These are phyloP conservation scores for Drosophila mimica DNA, from an alignment of 2,888 invertebrate species.

Conservation along the genomic window DNA sequence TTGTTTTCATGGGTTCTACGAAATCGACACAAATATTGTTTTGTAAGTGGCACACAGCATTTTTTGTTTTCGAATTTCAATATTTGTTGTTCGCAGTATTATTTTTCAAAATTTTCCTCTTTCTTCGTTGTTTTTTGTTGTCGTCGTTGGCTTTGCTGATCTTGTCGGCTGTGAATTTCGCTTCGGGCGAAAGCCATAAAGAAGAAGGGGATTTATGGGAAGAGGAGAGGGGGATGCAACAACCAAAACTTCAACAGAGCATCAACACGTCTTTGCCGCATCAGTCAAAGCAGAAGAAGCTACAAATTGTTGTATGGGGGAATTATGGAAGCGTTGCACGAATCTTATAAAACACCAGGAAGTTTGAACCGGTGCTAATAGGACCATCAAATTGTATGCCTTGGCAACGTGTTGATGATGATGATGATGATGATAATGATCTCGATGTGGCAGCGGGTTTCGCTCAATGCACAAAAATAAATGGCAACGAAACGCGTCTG, in stretches of 20 bases:
- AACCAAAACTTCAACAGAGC: background rate
- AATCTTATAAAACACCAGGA: constrained; percentile 34
- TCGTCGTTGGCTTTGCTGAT: constrained; percentile 24
- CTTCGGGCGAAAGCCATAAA: constrained; percentile 52
- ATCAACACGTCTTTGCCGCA: constrained; percentile 24
- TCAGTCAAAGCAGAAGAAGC: constrained; percentile 16
- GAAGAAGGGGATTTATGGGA: background rate
- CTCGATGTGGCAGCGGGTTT: constrained; percentile 4
- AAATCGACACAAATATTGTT: constrained; percentile 19
- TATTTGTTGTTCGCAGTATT: constrained; percentile 6
- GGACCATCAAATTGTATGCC: constrained; percentile 28
- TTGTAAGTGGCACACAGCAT: constrained; percentile 33
- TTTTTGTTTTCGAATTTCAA: constrained; percentile 1
- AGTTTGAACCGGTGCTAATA: constrained; percentile 23
- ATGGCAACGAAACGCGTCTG: constrained; percentile 4
- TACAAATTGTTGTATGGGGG: constrained; percentile 14
- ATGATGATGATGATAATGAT: constrained; percentile 2
- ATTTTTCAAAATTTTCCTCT: background rate
- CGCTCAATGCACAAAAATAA: constrained; percentile 16
- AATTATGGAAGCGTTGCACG: constrained; percentile 35
- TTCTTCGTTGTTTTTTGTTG: constrained; percentile 5
- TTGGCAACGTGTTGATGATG: constrained; percentile 8
- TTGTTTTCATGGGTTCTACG: constrained; percentile 37
- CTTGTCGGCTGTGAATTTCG: constrained; percentile 36
- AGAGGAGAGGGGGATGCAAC: background rate